Evolutionary conservation across 2,797 vertebrate genomes (phyloP).

Genomic region (Eidolon dupreanum): DNA sequence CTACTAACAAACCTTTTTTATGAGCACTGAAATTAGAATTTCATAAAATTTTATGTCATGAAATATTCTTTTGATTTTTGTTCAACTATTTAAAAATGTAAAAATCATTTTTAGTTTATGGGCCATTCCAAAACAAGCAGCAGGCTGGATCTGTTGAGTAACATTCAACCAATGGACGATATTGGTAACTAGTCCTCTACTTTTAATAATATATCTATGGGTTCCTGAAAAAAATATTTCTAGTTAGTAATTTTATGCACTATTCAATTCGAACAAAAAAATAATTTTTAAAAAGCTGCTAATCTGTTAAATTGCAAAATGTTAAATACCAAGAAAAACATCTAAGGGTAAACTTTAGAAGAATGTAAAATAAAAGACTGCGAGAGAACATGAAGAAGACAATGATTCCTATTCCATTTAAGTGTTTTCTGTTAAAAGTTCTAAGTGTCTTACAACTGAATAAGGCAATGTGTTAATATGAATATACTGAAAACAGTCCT

Average conservation of each 20-base stretch:
- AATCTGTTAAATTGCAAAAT: background rate
- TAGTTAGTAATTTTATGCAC: background rate
- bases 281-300: background rate
- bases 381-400: background rate
- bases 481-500: background rate
- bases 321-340: background rate
- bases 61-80: background rate
- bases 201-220: background rate
- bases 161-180: fast-evolving
- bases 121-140: background rate
- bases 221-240: background rate
- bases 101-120: background rate
- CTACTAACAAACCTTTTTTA: background rate
- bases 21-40: background rate
- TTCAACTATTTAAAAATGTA: background rate
- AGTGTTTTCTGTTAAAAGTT: background rate
- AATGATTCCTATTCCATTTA: too few relatives aligned
- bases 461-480: fast-evolving
- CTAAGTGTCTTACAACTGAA: background rate
- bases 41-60: background rate
- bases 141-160: background rate
- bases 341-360: background rate
- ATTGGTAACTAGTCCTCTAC: background rate
- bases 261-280: background rate
- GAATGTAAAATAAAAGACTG: background rate